Percentiles rank a stretch among this genome's conserved stretches.
Conservation (phyloP, 2,888 invertebrate species). For the Mesorhabditis spiculigera region DNA sequence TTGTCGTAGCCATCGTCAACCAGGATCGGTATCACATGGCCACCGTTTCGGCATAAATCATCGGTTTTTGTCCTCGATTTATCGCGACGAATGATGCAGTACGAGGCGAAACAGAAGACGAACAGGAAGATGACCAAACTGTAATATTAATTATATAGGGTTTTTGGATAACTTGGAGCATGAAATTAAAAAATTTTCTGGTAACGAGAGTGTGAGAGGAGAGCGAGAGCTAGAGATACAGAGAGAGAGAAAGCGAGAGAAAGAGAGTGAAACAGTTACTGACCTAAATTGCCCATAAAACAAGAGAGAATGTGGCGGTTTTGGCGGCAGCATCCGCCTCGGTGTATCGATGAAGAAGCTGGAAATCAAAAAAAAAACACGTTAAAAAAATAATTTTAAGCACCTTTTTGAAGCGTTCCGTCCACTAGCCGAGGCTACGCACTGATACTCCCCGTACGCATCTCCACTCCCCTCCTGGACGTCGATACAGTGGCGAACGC, state of each 20-base stretch:
- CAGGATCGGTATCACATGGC: neutral
- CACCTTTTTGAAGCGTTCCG: neutral
- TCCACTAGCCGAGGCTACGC: neutral
- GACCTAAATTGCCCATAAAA: neutral
- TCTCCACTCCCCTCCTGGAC: neutral
- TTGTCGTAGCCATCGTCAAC: constrained; percentile 1
- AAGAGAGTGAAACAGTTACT: neutral
- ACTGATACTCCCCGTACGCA: constrained; percentile 6
- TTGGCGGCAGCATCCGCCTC: neutral
- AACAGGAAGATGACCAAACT: neutral
- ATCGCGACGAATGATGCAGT: neutral
- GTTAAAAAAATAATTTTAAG: too few species aligned
- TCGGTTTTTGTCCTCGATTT: neutral
- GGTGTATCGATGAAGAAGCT: neutral
- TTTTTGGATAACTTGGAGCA: too few species aligned
- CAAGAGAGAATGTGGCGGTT: neutral
- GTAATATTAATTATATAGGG: neutral
- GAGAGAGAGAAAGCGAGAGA: neutral
- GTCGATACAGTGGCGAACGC: neutral
- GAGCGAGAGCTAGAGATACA: too few species aligned
- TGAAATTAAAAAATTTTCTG: too few species aligned
- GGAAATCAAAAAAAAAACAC: neutral
- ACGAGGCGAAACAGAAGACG: constrained; percentile 4
- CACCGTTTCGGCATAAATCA: neutral
- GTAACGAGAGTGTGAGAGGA: too few species aligned